A percentile compares a stretch with the other conserved stretches of the same genome.
Conservation (phyloP, 2,888 invertebrate species). For the Eupithecia dodoneata region DNA sequence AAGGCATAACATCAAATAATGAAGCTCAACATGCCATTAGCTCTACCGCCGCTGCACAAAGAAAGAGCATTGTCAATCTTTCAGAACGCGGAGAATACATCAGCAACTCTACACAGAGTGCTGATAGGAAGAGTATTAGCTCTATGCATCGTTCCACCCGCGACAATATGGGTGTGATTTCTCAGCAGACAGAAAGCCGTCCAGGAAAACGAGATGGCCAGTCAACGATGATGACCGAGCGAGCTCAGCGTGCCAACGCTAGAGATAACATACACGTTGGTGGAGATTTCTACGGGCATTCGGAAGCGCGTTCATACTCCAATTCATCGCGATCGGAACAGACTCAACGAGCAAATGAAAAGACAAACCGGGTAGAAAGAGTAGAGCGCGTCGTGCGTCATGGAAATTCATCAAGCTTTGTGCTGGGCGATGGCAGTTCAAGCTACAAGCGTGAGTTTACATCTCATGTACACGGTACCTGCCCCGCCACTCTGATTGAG, state of each 20-base stretch:
- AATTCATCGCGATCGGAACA: constrained; percentile 84
- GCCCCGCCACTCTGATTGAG: constrained; percentile 91
- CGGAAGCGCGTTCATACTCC: constrained; percentile 88
- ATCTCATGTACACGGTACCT: constrained; percentile 88
- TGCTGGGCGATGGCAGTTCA: constrained; percentile 87
- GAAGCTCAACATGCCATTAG: constrained; percentile 89
- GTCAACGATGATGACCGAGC: constrained; percentile 82
- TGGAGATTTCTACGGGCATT: constrained; percentile 89
- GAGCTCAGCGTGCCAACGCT: constrained; percentile 85
- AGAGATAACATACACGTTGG: constrained; percentile 89
- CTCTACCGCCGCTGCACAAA: constrained; percentile 90
- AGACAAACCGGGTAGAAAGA: constrained; percentile 79
- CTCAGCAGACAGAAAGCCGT: constrained; percentile 80
- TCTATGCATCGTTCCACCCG: constrained; percentile 89
- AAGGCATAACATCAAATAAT: constrained; percentile 86
- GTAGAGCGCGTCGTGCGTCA: constrained; percentile 85
- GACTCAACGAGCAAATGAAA: constrained; percentile 67
- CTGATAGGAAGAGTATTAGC: constrained; percentile 90
- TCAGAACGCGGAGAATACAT: constrained; percentile 89
- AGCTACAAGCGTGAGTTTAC: constrained; percentile 92
- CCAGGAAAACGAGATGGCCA: constrained; percentile 81
- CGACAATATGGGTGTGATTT: constrained; percentile 78
- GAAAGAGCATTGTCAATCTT: constrained; percentile 91
- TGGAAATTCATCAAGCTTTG: constrained; percentile 90
- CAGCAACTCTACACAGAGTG: constrained; percentile 86